These are phyloP conservation scores for Chaenocephalus aceratus DNA, from an alignment of 2,113 vertebrate species.

Conservation along the genomic window DNA sequence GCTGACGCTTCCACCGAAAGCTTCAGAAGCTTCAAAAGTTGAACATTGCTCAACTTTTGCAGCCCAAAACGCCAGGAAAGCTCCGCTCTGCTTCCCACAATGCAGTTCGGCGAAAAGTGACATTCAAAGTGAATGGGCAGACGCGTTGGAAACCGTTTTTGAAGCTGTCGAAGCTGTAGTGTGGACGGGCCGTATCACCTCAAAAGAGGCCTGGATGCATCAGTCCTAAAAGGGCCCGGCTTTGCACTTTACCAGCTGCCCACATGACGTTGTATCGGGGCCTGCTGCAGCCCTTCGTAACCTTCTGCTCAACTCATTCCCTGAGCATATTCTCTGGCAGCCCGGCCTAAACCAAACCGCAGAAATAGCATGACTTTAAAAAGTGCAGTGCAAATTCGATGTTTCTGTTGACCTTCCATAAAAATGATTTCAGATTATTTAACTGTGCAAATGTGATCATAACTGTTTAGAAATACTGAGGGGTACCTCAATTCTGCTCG, in stretches of 20 bases:
- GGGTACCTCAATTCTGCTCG: slow-evolving; percentile 60
- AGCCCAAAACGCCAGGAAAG: no score
- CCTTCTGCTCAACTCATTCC: slow-evolving; percentile 49
- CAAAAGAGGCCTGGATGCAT: slow-evolving; percentile 29
- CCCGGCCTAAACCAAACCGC: slow-evolving; percentile 44
- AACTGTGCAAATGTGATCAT: slow-evolving; percentile 78
- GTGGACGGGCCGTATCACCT: not conserved
- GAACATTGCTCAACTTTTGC: no score
- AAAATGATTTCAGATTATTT: slow-evolving; percentile 71
- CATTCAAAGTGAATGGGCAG: no score
- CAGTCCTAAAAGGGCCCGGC: slow-evolving; percentile 11
- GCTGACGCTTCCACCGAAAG: no score
- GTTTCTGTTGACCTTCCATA: slow-evolving; percentile 62
- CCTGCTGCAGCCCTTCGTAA: slow-evolving; percentile 44
- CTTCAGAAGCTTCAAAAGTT: no score
- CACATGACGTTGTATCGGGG: slow-evolving; percentile 49
- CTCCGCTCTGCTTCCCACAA: no score
- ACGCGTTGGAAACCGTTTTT: no score
- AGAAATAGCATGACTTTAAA: slow-evolving; percentile 59
- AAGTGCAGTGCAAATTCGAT: slow-evolving; percentile 41
- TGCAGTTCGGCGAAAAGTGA: no score
- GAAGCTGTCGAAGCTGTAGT: no score
- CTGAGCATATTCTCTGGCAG: slow-evolving; percentile 46
- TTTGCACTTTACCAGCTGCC: slow-evolving; percentile 40
- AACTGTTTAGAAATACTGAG: slow-evolving; percentile 77